Conservation (phyloP, 2,113 vertebrate species). For the Dissostichus mawsoni region DNA sequence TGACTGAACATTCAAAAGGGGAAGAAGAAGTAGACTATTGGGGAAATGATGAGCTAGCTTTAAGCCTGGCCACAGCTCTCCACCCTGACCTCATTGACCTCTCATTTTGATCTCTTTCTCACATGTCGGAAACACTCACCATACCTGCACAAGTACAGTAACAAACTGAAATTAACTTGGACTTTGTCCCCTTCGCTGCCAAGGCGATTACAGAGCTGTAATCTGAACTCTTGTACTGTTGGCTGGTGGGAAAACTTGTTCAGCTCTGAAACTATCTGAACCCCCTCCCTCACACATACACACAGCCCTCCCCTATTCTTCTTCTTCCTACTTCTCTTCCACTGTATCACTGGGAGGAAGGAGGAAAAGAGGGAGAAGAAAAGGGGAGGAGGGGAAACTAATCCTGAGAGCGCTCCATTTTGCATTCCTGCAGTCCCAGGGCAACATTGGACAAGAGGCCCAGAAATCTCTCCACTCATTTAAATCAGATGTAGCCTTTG, state of each 20-base stretch:
- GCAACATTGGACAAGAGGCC: conserved; percentile 73
- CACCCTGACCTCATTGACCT: conserved; percentile 1
- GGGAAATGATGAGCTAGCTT: conserved; percentile 29
- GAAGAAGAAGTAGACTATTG: conserved; percentile 21
- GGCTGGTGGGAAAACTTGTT: conserved; percentile 58
- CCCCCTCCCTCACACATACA: neutral
- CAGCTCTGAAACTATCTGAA: conserved; percentile 20
- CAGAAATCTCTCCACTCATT: conserved; percentile 75
- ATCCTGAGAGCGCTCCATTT: conserved; percentile 68
- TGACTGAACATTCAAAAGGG: conserved; percentile 23
- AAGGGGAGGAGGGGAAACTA: conserved; percentile 68
- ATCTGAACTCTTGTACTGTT: conserved; percentile 64
- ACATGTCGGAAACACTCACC: neutral
- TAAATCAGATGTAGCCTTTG: conserved; percentile 69
- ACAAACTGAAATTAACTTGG: conserved; percentile 27
- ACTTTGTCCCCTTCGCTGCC: conserved; percentile 50
- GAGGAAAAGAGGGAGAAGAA: conserved; percentile 52
- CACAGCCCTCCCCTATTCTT: conserved; percentile 16
- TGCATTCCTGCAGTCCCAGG: conserved; percentile 77
- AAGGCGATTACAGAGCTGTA: conserved; percentile 57
- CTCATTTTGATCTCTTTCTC: neutral
- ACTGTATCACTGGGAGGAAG: conserved; percentile 40
- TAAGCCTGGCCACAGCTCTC: neutral
- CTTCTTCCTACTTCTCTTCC: conserved; percentile 31
- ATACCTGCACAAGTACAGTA: neutral